Conservation (phyloP, 2,113 vertebrate genomes). For the Hassar affinis region DNA sequence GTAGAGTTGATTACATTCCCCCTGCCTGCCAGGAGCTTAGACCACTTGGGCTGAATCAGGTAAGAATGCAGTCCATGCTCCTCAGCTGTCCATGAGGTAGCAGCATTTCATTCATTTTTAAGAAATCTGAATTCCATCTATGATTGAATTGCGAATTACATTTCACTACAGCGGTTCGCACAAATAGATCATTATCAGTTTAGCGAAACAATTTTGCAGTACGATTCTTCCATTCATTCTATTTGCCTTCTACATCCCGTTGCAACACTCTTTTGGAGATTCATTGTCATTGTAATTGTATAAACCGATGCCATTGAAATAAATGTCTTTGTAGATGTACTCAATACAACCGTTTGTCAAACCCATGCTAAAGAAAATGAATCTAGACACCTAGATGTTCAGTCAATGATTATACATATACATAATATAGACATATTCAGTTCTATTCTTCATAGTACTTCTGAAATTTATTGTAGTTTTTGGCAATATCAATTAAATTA, state of each 20-base stretch:
- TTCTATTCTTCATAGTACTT: not conserved
- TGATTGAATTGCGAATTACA: not conserved
- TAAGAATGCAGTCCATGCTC: conserved; percentile 52
- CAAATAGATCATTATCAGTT: not conserved
- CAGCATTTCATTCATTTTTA: not conserved
- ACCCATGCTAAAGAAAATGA: not conserved
- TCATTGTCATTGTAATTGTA: not conserved
- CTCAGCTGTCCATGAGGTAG: not conserved
- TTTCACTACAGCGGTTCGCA: conserved; percentile 1
- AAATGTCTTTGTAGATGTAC: not conserved
- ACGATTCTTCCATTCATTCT: not conserved
- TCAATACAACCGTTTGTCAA: not conserved
- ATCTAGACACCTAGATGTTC: not conserved
- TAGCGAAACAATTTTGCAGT: not conserved
- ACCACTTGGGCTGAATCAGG: conserved; percentile 62
- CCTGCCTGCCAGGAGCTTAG: conserved; percentile 53
- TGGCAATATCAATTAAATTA: not conserved
- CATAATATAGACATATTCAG: no score
- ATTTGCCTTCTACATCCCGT: not conserved
- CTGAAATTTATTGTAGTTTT: not conserved
- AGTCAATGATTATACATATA: not conserved
- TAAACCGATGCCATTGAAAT: not conserved
- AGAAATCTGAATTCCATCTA: not conserved
- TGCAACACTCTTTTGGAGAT: not conserved
- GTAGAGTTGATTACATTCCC: conserved; percentile 40